Conservation (phyloP, 2,888 invertebrate species). For the Cataglyphis livida region DNA sequence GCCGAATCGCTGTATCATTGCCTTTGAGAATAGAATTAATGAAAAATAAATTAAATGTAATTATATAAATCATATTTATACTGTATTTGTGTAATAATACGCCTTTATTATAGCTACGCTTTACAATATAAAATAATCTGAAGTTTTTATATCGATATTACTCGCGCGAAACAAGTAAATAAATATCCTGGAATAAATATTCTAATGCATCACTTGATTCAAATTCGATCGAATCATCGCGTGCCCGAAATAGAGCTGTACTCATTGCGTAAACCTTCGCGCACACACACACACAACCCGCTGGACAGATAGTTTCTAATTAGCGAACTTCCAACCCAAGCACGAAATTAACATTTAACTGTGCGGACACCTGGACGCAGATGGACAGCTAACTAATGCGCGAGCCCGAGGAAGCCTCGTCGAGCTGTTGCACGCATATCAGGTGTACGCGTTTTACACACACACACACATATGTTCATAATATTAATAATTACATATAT, state of each 20-base stretch:
- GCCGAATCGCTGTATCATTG: background rate
- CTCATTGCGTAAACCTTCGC: constrained; percentile 12
- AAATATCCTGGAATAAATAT: constrained; percentile 15
- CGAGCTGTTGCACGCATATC: constrained; percentile 40
- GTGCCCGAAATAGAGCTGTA: constrained; percentile 75
- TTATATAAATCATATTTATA: background rate
- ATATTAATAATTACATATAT: constrained; percentile 25
- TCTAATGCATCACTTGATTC: background rate
- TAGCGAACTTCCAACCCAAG: constrained; percentile 77
- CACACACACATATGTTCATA: background rate
- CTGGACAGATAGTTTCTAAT: constrained; percentile 80
- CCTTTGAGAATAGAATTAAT: constrained; percentile 7
- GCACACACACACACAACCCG: background rate
- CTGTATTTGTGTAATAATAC: background rate
- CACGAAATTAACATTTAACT: constrained; percentile 83
- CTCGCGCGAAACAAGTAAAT: background rate
- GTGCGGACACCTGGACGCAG: constrained; percentile 76
- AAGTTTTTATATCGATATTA: background rate
- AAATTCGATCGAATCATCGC: constrained; percentile 22
- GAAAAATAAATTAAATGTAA: background rate
- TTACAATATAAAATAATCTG: background rate
- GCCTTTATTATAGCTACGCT: background rate
- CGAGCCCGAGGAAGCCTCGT: constrained; percentile 56
- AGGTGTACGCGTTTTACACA: constrained; percentile 24
- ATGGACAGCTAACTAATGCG: constrained; percentile 80